phyloP scores from a whole-genome alignment of 2,888 invertebrate species.

The Brachylomia viminalis region DNA sequence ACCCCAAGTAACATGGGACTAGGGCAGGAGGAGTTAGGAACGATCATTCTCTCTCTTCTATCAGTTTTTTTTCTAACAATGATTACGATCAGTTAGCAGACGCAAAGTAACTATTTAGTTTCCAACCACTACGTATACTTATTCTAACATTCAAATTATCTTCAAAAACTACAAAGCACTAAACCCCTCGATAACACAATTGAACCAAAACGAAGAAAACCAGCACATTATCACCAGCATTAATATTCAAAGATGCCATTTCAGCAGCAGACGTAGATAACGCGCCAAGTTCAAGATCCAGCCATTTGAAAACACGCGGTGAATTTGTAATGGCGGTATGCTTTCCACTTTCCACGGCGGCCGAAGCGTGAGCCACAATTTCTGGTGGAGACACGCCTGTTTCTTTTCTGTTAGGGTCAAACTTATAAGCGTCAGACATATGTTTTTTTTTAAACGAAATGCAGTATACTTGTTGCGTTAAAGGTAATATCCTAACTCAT shows the following conservation, averaged over 20 bases:
- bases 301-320: constrained; percentile 47
- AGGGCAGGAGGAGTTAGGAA: neutral
- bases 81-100: neutral
- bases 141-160: neutral
- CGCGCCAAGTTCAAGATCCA: constrained; percentile 52
- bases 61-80: too few species aligned
- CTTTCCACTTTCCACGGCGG: constrained; percentile 62
- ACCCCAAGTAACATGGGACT: neutral
- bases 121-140: neutral
- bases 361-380: constrained; percentile 46
- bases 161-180: constrained; percentile 2
- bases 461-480: too few species aligned
- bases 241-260: constrained; percentile 47
- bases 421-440: neutral
- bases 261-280: constrained; percentile 37
- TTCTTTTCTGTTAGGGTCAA: constrained; percentile 15
- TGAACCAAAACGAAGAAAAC: constrained; percentile 20
- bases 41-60: neutral
- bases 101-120: neutral
- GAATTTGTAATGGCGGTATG: constrained; percentile 57
- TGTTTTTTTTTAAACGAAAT: neutral
- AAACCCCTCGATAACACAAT: neutral
- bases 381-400: constrained; percentile 3
- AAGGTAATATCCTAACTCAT: too few species aligned
- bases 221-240: constrained; percentile 42